A percentile compares a stretch with the other conserved stretches of the same genome.
These are phyloP conservation scores for Achatina immaculata DNA, from an alignment of 1,140 invertebrate species.

Conservation along the genomic window DNA sequence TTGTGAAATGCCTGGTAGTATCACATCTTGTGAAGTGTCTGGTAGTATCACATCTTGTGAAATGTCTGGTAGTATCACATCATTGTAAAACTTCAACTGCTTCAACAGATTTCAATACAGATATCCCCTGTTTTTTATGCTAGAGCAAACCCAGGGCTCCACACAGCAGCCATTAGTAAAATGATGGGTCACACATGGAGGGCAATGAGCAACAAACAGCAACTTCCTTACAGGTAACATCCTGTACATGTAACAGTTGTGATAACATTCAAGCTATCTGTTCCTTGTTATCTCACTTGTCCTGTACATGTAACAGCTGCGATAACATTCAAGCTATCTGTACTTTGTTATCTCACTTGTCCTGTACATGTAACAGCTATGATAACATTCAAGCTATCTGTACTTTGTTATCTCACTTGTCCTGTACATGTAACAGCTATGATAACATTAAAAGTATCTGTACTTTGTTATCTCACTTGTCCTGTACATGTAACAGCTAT, in stretches of 20 bases:
- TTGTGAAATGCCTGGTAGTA: neutral
- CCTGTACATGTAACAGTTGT: neutral
- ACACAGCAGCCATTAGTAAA: conserved; percentile 65
- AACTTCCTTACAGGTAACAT: conserved; percentile 62
- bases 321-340: neutral
- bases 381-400: neutral
- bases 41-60: too few relatives aligned
- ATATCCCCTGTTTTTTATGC: conserved; percentile 8
- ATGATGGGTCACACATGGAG: conserved; percentile 67
- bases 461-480: too few relatives aligned
- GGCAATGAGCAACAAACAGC: conserved; percentile 57
- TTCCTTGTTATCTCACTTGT: neutral
- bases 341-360: neutral
- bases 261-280: neutral
- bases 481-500: too few relatives aligned
- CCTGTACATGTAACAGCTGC: neutral
- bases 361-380: neutral
- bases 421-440: too few relatives aligned
- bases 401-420: neutral
- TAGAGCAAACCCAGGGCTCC: conserved; percentile 63
- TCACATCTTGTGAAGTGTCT: neutral
- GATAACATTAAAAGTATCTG: too few relatives aligned
- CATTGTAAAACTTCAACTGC: neutral
- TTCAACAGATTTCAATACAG: neutral
- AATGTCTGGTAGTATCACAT: neutral